These are phyloP conservation scores for Excalfactoria chinensis DNA, from an alignment of 2,113 vertebrate genomes.

Conservation along the genomic window DNA sequence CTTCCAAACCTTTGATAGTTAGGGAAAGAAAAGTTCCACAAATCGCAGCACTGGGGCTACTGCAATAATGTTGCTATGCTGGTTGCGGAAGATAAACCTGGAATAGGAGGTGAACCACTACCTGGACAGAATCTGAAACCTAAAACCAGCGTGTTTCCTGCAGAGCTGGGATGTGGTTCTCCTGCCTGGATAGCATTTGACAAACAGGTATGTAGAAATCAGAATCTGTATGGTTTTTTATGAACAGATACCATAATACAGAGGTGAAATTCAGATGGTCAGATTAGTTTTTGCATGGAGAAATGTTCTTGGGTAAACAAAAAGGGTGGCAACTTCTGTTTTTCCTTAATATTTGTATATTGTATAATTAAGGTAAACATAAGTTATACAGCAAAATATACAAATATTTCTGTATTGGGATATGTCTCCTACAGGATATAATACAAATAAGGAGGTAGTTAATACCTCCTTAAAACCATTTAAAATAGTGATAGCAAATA, in stretches of 20 bases:
- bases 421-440: background rate
- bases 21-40: slow-evolving; percentile 88
- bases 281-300: background rate
- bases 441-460: background rate
- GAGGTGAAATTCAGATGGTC: background rate
- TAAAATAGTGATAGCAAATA: background rate
- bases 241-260: background rate
- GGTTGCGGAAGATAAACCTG: slow-evolving; percentile 81
- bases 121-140: slow-evolving; percentile 78
- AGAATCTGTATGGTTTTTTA: background rate
- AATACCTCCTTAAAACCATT: no score
- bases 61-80: slow-evolving; percentile 81
- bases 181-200: slow-evolving; percentile 92
- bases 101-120: slow-evolving; percentile 85
- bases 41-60: slow-evolving; percentile 87
- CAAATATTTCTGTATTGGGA: background rate
- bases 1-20: slow-evolving; percentile 72
- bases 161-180: slow-evolving; percentile 55
- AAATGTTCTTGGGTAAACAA: background rate
- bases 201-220: slow-evolving; percentile 85
- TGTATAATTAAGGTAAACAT: background rate
- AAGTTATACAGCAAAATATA: background rate
- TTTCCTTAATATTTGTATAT: background rate
- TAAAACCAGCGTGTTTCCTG: slow-evolving; percentile 78
- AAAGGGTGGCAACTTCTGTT: background rate